Conservation (phyloP, 2,888 invertebrate species). For the Drosophila setosimentum region DNA sequence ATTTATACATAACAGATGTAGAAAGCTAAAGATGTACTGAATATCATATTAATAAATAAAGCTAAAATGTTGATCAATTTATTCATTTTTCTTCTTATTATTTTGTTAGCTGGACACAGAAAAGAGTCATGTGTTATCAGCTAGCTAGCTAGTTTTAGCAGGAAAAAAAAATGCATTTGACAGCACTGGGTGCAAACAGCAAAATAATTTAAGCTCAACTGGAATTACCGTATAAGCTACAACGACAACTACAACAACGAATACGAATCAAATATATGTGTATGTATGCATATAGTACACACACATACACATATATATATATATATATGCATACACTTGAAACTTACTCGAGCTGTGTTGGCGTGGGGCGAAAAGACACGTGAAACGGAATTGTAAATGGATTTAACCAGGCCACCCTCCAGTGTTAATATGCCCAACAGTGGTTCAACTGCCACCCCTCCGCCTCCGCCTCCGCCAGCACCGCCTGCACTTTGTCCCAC, state of each 20-base stretch:
- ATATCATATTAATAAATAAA: background rate
- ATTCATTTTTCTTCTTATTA: rapidly evolving
- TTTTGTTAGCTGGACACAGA: background rate
- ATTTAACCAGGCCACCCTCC: conserved; percentile 85
- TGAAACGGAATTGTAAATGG: conserved; percentile 86
- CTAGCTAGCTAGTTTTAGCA: background rate
- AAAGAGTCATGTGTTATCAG: too few relatives aligned
- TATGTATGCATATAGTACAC: conserved; percentile 1
- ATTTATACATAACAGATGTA: background rate
- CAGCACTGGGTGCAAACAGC: conserved; percentile 48
- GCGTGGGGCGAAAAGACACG: conserved; percentile 85
- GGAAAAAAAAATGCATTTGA: background rate
- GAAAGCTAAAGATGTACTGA: background rate
- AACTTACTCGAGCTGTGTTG: conserved; percentile 82
- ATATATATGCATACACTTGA: conserved; percentile 9
- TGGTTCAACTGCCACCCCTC: conserved; percentile 59
- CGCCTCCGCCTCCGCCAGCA: conserved; percentile 3
- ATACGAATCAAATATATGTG: conserved; percentile 30
- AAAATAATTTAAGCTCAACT: conserved; percentile 65
- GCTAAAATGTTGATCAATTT: rapidly evolving
- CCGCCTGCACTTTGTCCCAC: conserved; percentile 60
- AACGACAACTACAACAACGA: conserved; percentile 27
- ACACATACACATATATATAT: background rate
- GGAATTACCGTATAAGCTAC: conserved; percentile 53
- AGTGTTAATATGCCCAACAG: conserved; percentile 85